These are phyloP conservation scores for Megaceryle maxima DNA, from an alignment of 2,113 vertebrate genomes.

Conservation along the genomic window DNA sequence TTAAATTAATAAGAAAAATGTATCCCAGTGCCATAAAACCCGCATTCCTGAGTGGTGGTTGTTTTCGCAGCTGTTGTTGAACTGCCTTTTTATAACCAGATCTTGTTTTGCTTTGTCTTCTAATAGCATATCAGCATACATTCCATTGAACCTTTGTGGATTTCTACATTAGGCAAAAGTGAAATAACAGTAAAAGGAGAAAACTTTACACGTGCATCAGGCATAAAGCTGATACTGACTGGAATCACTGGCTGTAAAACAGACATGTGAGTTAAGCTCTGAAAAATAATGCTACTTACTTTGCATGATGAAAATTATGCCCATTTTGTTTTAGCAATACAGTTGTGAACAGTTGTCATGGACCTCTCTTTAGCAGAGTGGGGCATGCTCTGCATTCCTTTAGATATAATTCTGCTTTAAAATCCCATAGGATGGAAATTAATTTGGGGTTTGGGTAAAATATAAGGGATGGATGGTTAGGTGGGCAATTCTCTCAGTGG, in stretches of 20 bases:
- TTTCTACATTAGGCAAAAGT: slow-evolving; percentile 87
- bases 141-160: slow-evolving; percentile 77
- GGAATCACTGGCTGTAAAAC: slow-evolving; percentile 78
- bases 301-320: background rate
- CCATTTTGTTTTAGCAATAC: background rate
- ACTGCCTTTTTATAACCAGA: slow-evolving; percentile 8
- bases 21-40: background rate
- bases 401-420: background rate
- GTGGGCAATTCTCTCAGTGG: background rate
- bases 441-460: background rate
- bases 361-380: background rate
- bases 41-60: background rate
- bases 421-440: background rate
- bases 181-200: slow-evolving; percentile 77
- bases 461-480: background rate
- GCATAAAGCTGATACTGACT: slow-evolving; percentile 79
- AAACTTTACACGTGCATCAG: slow-evolving; percentile 79
- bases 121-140: slow-evolving; percentile 76
- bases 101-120: slow-evolving; percentile 45
- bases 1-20: background rate
- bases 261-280: slow-evolving; percentile 74
- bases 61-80: background rate
- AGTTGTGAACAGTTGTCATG: background rate
- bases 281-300: background rate
- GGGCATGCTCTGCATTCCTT: background rate